These are phyloP conservation scores for Dermatemys mawii DNA, from an alignment of 2,113 vertebrate genomes.

Conservation along the genomic window DNA sequence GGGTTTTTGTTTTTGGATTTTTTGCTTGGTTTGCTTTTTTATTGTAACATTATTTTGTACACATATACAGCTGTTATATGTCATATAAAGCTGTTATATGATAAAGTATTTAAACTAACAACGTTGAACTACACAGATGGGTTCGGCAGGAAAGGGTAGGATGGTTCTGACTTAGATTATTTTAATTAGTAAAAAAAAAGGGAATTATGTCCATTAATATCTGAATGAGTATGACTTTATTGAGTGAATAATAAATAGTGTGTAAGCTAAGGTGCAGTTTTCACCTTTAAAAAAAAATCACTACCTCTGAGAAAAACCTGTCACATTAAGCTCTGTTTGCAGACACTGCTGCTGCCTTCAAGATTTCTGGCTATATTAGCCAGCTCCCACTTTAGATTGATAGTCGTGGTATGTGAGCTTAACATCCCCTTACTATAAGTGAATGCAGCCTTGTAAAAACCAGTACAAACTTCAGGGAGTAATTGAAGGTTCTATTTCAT, in stretches of 20 bases:
- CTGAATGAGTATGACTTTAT: background rate
- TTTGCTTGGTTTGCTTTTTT: background rate
- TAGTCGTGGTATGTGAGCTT: background rate
- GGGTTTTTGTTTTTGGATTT: background rate
- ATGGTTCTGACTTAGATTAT: slow-evolving; percentile 23
- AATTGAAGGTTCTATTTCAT: accelerated
- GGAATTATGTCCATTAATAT: background rate
- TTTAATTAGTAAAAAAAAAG: slow-evolving; percentile 14
- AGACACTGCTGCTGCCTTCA: background rate
- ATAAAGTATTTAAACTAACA: background rate
- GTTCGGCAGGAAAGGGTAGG: background rate
- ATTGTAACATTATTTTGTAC: background rate
- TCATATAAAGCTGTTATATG: background rate
- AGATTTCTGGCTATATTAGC: accelerated
- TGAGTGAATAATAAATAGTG: background rate
- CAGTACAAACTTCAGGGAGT: accelerated
- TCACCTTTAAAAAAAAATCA: slow-evolving; percentile 20
- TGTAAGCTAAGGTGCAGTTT: background rate
- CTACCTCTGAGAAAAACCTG: background rate
- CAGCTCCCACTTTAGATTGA: accelerated
- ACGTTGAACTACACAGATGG: background rate
- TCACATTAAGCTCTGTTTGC: accelerated
- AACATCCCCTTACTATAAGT: accelerated
- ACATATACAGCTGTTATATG: background rate
- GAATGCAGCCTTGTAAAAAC: accelerated